Conservation (phyloP, 1,140 invertebrate genomes). For the Choristoneura fumiferana region DNA sequence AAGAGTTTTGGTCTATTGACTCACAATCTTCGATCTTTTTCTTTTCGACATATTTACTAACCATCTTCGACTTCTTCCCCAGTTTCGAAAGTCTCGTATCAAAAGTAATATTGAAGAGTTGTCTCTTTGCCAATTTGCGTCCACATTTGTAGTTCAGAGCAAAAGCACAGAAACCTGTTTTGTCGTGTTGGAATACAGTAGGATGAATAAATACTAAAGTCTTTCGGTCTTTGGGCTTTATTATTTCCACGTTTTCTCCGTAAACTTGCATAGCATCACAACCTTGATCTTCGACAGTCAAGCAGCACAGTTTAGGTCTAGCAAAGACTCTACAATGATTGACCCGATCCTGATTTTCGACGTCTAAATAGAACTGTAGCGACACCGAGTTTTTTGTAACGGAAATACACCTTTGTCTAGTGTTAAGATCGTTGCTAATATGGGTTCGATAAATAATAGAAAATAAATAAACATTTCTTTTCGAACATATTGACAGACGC, state of each 20-base stretch:
- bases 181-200: slow-evolving; percentile 43
- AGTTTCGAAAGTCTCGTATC: slow-evolving; percentile 38
- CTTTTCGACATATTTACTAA: slow-evolving; percentile 34
- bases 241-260: slow-evolving; percentile 22
- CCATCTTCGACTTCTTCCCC: slow-evolving; percentile 24
- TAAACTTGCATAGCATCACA: slow-evolving; percentile 37
- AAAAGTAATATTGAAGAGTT: slow-evolving; percentile 42
- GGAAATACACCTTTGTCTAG: slow-evolving; percentile 43
- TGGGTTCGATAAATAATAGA: neutral
- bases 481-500: slow-evolving; percentile 31
- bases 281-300: slow-evolving; percentile 35
- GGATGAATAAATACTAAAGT: slow-evolving; percentile 47
- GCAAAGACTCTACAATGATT: slow-evolving; percentile 35
- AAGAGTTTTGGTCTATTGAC: slow-evolving; percentile 43
- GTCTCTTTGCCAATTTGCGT: slow-evolving; percentile 23
- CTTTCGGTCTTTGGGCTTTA: slow-evolving; percentile 41
- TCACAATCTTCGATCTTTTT: slow-evolving; percentile 34
- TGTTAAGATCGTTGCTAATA: too few species aligned
- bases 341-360: slow-evolving; percentile 43
- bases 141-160: slow-evolving; percentile 38
- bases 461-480: slow-evolving; percentile 17
- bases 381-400: slow-evolving; percentile 44
- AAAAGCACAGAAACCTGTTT: slow-evolving; percentile 50
- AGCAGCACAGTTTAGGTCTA: slow-evolving; percentile 43
- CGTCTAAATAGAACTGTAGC: slow-evolving; percentile 51